Evolutionary conservation across 2,113 vertebrate species (phyloP).

Genomic region (Psilopogon haemacephalus): DNA sequence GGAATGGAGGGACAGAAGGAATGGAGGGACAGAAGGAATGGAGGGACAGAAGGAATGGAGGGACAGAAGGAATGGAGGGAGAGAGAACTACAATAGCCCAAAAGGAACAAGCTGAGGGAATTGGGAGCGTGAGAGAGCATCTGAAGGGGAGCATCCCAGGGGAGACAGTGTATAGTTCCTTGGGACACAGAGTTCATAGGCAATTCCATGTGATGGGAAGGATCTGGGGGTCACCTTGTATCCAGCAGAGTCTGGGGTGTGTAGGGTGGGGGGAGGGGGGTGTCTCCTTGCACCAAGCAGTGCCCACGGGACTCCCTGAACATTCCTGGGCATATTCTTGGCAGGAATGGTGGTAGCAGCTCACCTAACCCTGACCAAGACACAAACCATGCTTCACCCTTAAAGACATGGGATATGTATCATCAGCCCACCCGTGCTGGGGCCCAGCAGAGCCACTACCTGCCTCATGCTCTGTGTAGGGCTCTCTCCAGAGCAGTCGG

Average conservation of each 20-base stretch:
- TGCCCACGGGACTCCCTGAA: neutral
- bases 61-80: neutral
- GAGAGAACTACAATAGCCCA: too few relatives aligned
- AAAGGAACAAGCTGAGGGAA: neutral
- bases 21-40: neutral
- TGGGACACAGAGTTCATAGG: neutral
- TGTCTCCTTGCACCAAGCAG: neutral
- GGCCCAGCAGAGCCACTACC: constrained; percentile 67
- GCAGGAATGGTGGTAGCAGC: neutral
- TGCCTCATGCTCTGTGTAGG: constrained; percentile 85
- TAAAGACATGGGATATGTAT: rapidly evolving
- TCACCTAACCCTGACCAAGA: neutral
- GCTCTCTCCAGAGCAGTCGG: constrained; percentile 86
- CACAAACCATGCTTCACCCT: neutral
- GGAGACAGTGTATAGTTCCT: neutral
- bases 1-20: too few relatives aligned
- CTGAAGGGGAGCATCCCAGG: neutral
- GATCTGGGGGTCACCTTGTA: too few relatives aligned
- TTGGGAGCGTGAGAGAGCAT: rapidly evolving
- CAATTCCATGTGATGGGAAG: too few relatives aligned
- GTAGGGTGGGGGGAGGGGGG: too few relatives aligned
- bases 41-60: neutral
- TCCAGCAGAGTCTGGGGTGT: neutral
- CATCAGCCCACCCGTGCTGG: neutral
- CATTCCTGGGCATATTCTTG: neutral